Evolutionary conservation across 2,888 invertebrate genomes (phyloP).

Genomic region (Fragum sueziense): DNA sequence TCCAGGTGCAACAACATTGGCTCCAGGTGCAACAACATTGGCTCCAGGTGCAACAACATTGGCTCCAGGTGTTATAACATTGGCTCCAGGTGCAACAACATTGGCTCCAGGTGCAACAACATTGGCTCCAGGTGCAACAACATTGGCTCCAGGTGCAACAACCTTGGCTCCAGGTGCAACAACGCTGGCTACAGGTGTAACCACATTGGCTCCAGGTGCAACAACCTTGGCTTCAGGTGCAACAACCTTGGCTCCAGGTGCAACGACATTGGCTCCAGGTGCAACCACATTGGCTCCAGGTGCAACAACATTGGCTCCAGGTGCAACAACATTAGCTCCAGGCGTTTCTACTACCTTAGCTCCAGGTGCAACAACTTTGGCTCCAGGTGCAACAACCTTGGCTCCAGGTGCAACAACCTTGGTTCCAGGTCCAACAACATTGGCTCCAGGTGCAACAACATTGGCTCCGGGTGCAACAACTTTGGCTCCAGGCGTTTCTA

Average conservation of each 20-base stretch:
- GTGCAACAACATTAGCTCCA: background rate
- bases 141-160: background rate
- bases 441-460: too few species aligned
- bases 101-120: background rate
- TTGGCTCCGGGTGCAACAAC: too few species aligned
- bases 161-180: background rate
- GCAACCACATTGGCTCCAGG: background rate
- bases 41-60: conserved; percentile 3
- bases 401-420: background rate
- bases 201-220: background rate
- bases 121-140: background rate
- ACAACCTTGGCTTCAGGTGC: background rate
- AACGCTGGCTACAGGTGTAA: background rate
- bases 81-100: background rate
- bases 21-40: background rate
- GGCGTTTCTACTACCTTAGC: background rate
- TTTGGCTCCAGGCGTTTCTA: too few species aligned
- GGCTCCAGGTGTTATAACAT: too few species aligned
- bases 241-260: background rate
- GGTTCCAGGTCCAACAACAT: background rate
- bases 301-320: background rate
- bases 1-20: background rate
- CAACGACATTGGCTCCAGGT: background rate
- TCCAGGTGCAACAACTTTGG: background rate
- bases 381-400: background rate